Evolutionary conservation across 2,888 invertebrate genomes (phyloP), one percentile per base, ranked within the genome.

Genomic region (Cistogaster globosa): DNA sequence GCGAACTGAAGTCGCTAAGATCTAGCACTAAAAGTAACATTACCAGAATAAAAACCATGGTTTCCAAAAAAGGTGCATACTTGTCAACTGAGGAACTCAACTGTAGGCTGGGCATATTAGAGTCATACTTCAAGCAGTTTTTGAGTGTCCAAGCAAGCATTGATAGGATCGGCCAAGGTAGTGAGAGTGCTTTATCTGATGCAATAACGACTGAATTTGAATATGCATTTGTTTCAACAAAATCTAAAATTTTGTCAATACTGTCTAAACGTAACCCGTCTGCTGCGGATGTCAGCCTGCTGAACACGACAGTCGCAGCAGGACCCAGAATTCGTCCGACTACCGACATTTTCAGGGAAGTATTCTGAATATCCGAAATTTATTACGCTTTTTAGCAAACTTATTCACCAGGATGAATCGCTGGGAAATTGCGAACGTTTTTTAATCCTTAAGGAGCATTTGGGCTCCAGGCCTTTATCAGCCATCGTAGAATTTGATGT

Each of bases 71-170:
- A 36, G 83, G 75, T 48, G 3, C 57, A 12, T 60, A 22, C 9
- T 55, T 83, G 14, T 55, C 74, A 6, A 6, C 36, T 11, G 79
- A 69, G n/a, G 87, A 86, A 26, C 68, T 86, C 14, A 72, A 87
- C 18, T 87, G 86, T 48, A 79, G 84, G 12, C 74, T 87, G 38
- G 77, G 81, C 0, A 87, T 86, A 22, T 36, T 86, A n/a, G 87
- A 87, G 32, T 65, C 82, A 0, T 87, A 87, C 18, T 87, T 80
- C n/a, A 87, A 84, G 67, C 78, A 86, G 60, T 60, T 68, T 11
- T 55, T 86, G 3, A 67, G 68, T 48, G 80, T 84, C 36, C 86
- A 87, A 42, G 58, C 74, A 11, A 75, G 42, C 14, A 83, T 87
- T 20, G 84, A 86, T n/a, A 77, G 55, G 57, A 22, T 81, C 1